Evolutionary conservation across 2,113 vertebrate genomes (phyloP), one percentile per base, ranked within the genome.

Genomic region (Vidua macroura): DNA sequence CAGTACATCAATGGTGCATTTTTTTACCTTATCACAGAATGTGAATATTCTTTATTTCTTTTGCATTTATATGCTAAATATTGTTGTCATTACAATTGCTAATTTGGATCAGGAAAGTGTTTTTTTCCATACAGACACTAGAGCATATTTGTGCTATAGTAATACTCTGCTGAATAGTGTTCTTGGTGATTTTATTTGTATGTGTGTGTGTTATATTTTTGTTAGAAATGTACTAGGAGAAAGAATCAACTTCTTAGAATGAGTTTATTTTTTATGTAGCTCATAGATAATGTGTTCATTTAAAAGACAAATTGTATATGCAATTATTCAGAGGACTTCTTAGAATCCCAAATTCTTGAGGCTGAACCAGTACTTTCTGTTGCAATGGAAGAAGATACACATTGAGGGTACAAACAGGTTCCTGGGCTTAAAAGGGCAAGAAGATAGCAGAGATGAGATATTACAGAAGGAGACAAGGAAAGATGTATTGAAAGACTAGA

Each of bases 281-380:
- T 88, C 56, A 41, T 9, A 76, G 24, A 24, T 81, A 48, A 37
- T 62, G 17, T 55, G 24, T 81, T 90, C 52, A 44, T 69, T 91
- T 44, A 22, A 76, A 88, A 74, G 43, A 44, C 35, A 94, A 84
- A 60, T 30, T 27, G 9, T 64, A 43, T 75, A 31, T 76, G 48
- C 44, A 59, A 0, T 83, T 91, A 88, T 92, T 78, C 72, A 90
- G 62, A 91, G 51, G 51, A 88, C 60, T 95, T 96, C 68, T 84
- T 94, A 93, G 93, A 93, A 96, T 81, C 82, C 31, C 9, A 44
- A 0, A 81, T 96, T 93, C 72, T 92, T 96, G 93, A 88, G 83
- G 22, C 92, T 90, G 72, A 90, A 90, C 87, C 93, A 96, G 60
- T 92, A 70, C 56, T 91, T 95, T 92, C 70, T 93, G 63, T 66